Conservation (phyloP, 2,797 vertebrate genomes). For the Mycteria americana region DNA sequence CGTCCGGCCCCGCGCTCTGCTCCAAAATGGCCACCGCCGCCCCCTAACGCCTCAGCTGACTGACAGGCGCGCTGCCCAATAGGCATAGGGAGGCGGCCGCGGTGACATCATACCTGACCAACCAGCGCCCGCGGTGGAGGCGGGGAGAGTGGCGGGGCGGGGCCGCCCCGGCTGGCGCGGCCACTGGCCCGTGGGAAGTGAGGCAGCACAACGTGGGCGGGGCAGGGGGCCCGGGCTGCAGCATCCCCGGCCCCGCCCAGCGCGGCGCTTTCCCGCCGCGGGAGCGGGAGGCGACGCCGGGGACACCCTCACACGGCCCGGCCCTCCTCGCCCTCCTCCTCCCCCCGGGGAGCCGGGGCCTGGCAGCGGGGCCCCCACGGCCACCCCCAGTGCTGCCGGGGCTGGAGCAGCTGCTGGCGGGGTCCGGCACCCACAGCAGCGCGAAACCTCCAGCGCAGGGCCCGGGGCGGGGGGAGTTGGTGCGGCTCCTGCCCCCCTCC, state of each 20-base stretch:
- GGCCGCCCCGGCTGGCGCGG: accelerated
- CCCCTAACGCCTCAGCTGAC: neutral
- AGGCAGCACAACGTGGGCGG: neutral
- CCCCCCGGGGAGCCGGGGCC: no score
- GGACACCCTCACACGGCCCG: no score
- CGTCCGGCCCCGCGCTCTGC: conserved; percentile 19
- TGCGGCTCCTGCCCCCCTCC: no score
- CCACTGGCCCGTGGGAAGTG: neutral
- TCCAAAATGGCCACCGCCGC: conserved; percentile 39
- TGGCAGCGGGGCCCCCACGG: no score
- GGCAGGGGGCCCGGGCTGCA: neutral
- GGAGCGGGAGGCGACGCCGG: neutral
- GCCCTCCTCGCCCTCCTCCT: no score
- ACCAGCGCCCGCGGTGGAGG: accelerated
- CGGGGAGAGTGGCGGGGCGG: accelerated
- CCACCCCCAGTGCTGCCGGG: no score
- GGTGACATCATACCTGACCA: neutral
- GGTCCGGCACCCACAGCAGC: no score
- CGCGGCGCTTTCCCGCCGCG: no score
- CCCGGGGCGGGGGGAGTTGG: no score
- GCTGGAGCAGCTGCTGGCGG: no score
- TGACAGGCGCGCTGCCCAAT: neutral
- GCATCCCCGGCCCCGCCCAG: neutral
- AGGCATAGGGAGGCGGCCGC: accelerated
- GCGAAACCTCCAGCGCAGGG: no score